Evolutionary conservation across 2,797 vertebrate species (phyloP).

Genomic region (Glossophaga mutica): DNA sequence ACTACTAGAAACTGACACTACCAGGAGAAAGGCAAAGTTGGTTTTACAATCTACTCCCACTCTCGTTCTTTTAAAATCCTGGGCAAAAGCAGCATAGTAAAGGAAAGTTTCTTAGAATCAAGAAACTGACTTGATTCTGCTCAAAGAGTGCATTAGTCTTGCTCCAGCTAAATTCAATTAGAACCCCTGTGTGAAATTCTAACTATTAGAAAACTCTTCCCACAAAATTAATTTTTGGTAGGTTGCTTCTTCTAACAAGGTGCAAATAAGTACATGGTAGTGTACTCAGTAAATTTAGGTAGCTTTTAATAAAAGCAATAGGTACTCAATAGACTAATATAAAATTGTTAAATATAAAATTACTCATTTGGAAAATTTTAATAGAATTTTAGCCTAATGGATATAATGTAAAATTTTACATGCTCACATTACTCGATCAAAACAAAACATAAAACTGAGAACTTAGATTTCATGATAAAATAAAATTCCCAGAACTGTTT

Average conservation of each 20-base stretch:
- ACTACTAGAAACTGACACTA: background rate
- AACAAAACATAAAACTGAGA: background rate
- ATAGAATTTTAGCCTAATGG: background rate
- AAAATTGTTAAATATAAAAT: background rate
- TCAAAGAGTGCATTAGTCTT: conserved; percentile 71
- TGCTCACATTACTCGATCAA: background rate
- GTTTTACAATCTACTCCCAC: background rate
- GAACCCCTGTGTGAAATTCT: conserved; percentile 67
- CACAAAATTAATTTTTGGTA: conserved; percentile 59
- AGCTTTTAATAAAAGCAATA: conserved; percentile 29
- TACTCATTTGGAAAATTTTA: background rate
- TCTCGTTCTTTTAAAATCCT: conserved; percentile 19
- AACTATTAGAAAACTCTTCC: conserved; percentile 54
- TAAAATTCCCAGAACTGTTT: conserved; percentile 28
- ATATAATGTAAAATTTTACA: background rate
- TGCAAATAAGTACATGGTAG: conserved; percentile 3
- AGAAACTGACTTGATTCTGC: conserved; percentile 44
- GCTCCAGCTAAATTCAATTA: conserved; percentile 78
- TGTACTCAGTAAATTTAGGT: conserved; percentile 9
- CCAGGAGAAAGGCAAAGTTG: background rate
- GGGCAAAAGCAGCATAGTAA: background rate
- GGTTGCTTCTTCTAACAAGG: conserved; percentile 57
- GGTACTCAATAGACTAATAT: background rate
- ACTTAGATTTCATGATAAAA: background rate
- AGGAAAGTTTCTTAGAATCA: conserved; percentile 29